Evolutionary conservation across 2,113 vertebrate species (phyloP).

Genomic region (Pampusana beccarii): DNA sequence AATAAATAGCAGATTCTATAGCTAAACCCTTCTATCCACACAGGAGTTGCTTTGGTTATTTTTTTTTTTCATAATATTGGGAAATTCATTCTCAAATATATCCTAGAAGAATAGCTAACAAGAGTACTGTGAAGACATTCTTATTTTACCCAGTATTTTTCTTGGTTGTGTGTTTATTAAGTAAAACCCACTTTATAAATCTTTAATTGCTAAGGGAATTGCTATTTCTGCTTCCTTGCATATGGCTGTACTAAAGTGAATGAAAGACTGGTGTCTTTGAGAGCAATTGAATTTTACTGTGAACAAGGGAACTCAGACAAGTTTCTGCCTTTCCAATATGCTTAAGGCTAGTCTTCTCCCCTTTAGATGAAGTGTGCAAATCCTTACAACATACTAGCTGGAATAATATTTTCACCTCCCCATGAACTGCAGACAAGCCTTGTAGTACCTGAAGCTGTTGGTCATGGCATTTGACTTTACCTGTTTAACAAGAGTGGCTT

Average conservation of each 20-base stretch:
- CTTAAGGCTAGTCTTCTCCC: neutral
- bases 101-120: neutral
- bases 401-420: neutral
- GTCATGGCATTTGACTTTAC: neutral
- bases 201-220: neutral
- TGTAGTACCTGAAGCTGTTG: neutral
- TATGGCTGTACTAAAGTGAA: neutral
- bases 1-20: neutral
- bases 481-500: neutral
- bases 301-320: neutral
- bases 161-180: neutral
- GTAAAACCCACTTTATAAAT: neutral
- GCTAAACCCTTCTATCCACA: neutral
- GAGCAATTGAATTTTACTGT: neutral
- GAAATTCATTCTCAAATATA: neutral
- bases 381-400: neutral
- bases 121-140: neutral
- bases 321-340: neutral
- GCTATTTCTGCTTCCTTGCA: neutral
- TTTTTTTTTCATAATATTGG: neutral
- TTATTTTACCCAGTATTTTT: neutral
- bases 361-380: neutral
- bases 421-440: neutral
- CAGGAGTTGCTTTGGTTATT: neutral
- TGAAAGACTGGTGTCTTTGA: neutral